phyloP scores from a whole-genome alignment of 2,888 invertebrate species.

The Chelonus formosanus region DNA sequence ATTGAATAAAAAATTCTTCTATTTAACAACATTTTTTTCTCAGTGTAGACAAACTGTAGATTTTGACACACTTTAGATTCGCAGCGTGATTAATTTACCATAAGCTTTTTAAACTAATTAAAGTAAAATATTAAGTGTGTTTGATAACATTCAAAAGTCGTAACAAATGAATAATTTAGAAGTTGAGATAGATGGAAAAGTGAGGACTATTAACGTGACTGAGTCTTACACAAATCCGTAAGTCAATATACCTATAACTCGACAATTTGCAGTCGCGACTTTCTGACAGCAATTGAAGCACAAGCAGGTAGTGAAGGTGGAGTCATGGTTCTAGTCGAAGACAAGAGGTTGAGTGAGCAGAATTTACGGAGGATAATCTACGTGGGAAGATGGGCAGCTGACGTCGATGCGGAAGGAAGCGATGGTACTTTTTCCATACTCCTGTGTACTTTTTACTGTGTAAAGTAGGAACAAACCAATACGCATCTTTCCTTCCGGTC shows the following conservation, averaged over 20 bases:
- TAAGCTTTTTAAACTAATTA: no score
- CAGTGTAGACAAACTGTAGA: no score
- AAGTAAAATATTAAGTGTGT: no score
- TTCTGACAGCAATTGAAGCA: conserved; percentile 27
- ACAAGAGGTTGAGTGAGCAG: conserved; percentile 41
- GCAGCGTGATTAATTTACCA: no score
- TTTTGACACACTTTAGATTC: no score
- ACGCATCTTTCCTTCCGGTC: conserved; percentile 28
- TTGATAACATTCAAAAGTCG: no score
- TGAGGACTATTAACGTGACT: neutral
- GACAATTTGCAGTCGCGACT: conserved; percentile 39
- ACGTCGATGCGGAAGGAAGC: conserved; percentile 44
- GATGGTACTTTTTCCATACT: conserved; percentile 46
- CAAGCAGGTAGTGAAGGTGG: neutral
- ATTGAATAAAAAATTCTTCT: no score
- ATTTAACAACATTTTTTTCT: no score
- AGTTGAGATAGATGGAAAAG: no score
- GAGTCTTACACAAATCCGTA: conserved; percentile 1
- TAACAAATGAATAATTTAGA: no score
- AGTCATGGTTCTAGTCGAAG: conserved; percentile 36
- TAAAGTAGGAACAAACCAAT: conserved; percentile 26
- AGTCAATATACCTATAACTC: conserved; percentile 31
- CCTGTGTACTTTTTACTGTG: conserved; percentile 24
- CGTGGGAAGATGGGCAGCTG: conserved; percentile 57
- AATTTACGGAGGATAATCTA: conserved; percentile 56